Base-by-base conservation (phyloP, 2,888 invertebrate species). In the Sacculina carcini region DNA sequence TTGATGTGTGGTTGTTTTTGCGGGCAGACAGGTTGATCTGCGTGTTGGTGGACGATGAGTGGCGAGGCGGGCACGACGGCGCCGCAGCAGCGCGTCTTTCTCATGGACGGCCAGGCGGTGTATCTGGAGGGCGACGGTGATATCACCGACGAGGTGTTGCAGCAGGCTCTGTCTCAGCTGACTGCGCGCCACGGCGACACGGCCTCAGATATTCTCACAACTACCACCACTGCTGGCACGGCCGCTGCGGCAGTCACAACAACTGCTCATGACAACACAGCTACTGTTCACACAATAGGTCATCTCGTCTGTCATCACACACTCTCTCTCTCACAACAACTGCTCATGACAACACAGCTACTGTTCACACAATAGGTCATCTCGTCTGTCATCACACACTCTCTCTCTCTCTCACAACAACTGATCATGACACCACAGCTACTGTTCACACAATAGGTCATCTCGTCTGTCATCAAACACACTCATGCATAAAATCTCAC, bases 101-200 rank as follows among this genome's bases (percentile, higher is more conserved):
- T 42, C 26, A 28, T 42, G 42, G 42, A 42, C 28, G 42, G 42
- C 42, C 42, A 42, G 42, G 42, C 42, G n/a, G 42, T 42, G 42
- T 42, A 42, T 16, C 16, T 42, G 42, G 42, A 42, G 28, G 42
- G 42, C n/a, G 42, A 28, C 28, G 42, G 42, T 16, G 42, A 42
- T 28, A 42, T 42, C 42, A 24, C n/a, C 9, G 42, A 42, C 26
- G 42, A 42, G 9, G 42, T 42, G 42, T 28, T 42, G 42, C 42
- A 42, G 42, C 42, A 42, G 42, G 42, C 42, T 2, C 28, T 42
- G 42, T 26, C 42, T 6, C 42, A 42, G 42, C 42, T 42, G 42
- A 16, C 42, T 9, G 42, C n/a, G n/a, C n/a, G 28, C 6, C 26
- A 28, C 7, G 42, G 26, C 4, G 26, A 24, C 28, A 9, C n/a